phyloP scores from a whole-genome alignment of 2,797 vertebrate genomes.

The Phrynocephalus forsythii region DNA sequence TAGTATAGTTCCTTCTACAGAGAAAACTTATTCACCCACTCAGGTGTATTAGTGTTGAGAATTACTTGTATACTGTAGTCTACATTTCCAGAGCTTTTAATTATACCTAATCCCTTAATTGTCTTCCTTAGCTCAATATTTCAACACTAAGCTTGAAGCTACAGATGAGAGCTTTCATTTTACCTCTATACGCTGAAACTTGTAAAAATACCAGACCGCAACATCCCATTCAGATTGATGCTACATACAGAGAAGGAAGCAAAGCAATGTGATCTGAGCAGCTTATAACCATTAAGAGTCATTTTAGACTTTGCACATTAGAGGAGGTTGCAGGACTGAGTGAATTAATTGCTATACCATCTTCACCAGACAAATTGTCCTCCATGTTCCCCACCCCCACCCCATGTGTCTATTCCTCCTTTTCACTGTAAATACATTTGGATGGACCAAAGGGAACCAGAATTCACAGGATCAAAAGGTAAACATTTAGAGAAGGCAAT shows the following conservation, averaged over 20 bases:
- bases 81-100: constrained; percentile 67
- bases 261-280: neutral
- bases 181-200: constrained; percentile 6
- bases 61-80: constrained; percentile 57
- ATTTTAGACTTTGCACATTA: neutral
- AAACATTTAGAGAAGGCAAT: neutral
- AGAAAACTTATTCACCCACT: constrained; percentile 51
- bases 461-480: neutral
- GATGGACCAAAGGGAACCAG: neutral
- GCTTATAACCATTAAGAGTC: neutral
- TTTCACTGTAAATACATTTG: neutral
- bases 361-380: neutral
- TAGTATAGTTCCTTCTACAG: constrained; percentile 17
- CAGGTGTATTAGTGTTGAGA: constrained; percentile 46
- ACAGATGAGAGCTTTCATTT: constrained; percentile 40
- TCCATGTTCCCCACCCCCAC: neutral
- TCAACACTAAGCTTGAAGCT: constrained; percentile 43
- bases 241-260: neutral
- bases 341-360: neutral
- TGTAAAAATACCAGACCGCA: neutral
- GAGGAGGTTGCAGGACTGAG: neutral
- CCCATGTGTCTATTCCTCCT: neutral
- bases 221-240: neutral
- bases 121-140: constrained; percentile 52
- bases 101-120: constrained; percentile 40